Evolutionary conservation across 2,113 vertebrate species (phyloP).

Genomic region (Pseudorhombus dupliciocellatus): DNA sequence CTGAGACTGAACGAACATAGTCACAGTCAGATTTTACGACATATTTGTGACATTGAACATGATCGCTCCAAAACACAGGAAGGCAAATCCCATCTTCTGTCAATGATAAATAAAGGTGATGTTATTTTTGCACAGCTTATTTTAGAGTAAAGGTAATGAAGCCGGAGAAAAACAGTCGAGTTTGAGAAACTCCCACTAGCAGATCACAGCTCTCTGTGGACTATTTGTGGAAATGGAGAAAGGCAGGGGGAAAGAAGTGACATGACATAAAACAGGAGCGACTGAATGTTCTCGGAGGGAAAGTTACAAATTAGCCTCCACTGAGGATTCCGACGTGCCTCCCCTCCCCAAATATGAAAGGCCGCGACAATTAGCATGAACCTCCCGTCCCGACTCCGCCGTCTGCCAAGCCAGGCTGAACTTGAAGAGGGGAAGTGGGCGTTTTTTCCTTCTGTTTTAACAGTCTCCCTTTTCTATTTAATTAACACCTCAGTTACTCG

Average conservation of each 20-base stretch:
- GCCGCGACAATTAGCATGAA: slow-evolving; percentile 73
- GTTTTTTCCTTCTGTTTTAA: slow-evolving; percentile 58
- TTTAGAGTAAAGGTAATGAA: slow-evolving; percentile 17
- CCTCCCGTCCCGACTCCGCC: slow-evolving; percentile 65
- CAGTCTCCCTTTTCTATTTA: slow-evolving; percentile 71
- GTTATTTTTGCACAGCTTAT: too few relatives aligned
- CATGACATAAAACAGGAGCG: slow-evolving; percentile 41
- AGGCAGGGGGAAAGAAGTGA: slow-evolving; percentile 28
- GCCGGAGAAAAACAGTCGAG: slow-evolving; percentile 5
- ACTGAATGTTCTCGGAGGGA: slow-evolving; percentile 59
- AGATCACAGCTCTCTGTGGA: slow-evolving; percentile 46
- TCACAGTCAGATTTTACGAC: neutral
- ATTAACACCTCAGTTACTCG: slow-evolving; percentile 78
- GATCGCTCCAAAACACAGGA: neutral
- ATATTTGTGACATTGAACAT: neutral
- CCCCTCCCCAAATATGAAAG: slow-evolving; percentile 60
- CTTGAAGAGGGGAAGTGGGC: slow-evolving; percentile 43
- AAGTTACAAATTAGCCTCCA: slow-evolving; percentile 73
- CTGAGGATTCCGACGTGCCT: slow-evolving; percentile 65
- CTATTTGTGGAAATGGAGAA: slow-evolving; percentile 26
- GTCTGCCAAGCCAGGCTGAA: slow-evolving; percentile 68
- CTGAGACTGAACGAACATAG: too few relatives aligned
- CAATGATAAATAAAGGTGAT: neutral
- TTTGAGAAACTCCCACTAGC: slow-evolving; percentile 15
- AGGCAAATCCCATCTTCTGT: neutral